Conservation (phyloP, 2,888 invertebrate genomes). For the Tetragnatha montana region DNA sequence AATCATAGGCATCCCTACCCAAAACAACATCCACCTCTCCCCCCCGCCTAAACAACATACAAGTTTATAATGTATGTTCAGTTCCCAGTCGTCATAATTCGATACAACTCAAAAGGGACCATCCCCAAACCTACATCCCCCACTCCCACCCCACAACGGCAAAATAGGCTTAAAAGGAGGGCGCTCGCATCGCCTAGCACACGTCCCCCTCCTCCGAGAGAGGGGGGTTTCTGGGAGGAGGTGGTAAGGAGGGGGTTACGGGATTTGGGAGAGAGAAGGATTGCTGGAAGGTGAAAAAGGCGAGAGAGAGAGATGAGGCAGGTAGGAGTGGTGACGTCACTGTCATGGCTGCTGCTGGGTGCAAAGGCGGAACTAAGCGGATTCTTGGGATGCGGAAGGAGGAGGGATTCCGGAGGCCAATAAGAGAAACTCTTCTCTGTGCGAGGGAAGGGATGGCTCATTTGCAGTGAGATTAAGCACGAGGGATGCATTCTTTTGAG, state of each 20-base stretch:
- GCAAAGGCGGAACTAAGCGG: constrained; percentile 49
- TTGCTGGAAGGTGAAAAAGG: constrained; percentile 25
- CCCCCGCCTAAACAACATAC: not conserved
- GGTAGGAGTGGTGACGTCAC: constrained; percentile 45
- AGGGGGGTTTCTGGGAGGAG: constrained; percentile 47
- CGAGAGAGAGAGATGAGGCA: constrained; percentile 34
- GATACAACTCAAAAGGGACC: not conserved
- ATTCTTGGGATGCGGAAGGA: constrained; percentile 18
- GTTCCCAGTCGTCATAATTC: not conserved
- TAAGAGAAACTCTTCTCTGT: not conserved
- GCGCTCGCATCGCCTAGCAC: constrained; percentile 2
- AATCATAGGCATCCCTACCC: not conserved
- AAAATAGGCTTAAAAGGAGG: constrained; percentile 4
- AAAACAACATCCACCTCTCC: not conserved
- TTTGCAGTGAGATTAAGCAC: constrained; percentile 8
- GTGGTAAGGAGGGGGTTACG: constrained; percentile 41
- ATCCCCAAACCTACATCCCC: not conserved
- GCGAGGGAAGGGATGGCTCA: not conserved
- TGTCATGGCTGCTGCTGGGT: constrained; percentile 57
- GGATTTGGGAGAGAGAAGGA: constrained; percentile 7
- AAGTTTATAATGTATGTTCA: constrained; percentile 1
- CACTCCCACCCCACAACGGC: constrained; percentile 1
- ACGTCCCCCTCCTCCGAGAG: constrained; percentile 17
- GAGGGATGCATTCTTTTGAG: not conserved
- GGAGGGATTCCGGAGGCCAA: constrained; percentile 2